These are phyloP conservation scores for Scylla paramamosain DNA, from an alignment of 1,140 invertebrate species.

Conservation along the genomic window DNA sequence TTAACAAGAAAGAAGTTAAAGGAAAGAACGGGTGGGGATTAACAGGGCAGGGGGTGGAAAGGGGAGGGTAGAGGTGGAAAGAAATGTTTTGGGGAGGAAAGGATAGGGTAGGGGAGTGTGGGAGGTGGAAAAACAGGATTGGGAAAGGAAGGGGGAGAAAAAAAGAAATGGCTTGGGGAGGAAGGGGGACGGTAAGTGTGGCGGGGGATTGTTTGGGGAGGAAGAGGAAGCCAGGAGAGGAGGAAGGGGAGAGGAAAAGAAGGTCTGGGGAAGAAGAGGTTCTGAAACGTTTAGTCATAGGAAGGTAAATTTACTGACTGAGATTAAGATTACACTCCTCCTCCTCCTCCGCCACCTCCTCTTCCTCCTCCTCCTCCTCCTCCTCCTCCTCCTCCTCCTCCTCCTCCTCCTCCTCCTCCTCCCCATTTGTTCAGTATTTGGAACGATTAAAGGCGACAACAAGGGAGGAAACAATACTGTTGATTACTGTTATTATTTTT, in stretches of 20 bases:
- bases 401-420: constrained; percentile 28
- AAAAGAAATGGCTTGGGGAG: too few species aligned
- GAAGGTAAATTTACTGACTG: background rate
- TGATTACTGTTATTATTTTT: too few species aligned
- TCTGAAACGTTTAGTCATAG: too few species aligned
- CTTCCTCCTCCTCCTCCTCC: background rate
- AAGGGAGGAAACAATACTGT: too few species aligned
- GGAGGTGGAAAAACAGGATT: background rate
- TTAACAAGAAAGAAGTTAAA: too few species aligned
- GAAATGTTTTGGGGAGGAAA: background rate
- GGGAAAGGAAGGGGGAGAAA: too few species aligned
- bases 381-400: constrained; percentile 32
- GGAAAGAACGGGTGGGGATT: too few species aligned
- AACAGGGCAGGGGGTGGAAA: background rate
- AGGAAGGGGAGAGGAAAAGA: background rate
- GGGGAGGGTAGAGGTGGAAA: background rate
- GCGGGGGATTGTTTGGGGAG: too few species aligned
- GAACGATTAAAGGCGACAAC: too few species aligned
- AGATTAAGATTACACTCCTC: background rate
- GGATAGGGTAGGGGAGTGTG: background rate
- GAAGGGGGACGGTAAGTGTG: too few species aligned
- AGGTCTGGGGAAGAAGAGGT: too few species aligned
- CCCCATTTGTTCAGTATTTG: too few species aligned
- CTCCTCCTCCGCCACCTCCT: background rate
- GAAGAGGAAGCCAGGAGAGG: background rate